Conservation (phyloP, 1,140 invertebrate species). For the Dysdera silvatica region DNA sequence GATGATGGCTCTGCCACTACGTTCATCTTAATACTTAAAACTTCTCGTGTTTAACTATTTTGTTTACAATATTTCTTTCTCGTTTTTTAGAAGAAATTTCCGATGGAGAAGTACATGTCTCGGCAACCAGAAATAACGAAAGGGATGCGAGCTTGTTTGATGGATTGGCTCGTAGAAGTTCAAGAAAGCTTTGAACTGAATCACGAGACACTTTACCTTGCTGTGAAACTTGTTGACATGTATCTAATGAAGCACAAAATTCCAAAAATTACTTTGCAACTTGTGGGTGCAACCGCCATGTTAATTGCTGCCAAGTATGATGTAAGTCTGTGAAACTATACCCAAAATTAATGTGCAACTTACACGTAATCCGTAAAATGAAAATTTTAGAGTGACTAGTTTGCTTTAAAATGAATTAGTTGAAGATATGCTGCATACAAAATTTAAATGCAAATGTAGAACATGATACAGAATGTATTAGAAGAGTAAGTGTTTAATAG, state of each 20-base stretch:
- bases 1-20: too few species aligned
- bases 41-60: not conserved
- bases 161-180: slow-evolving; percentile 98
- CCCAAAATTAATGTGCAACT: too few species aligned
- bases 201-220: slow-evolving; percentile 94
- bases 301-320: slow-evolving; percentile 96
- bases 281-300: slow-evolving; percentile 80
- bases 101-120: slow-evolving; percentile 70
- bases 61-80: not conserved
- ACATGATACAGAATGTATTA: too few species aligned
- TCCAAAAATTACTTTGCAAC: slow-evolving; percentile 68
- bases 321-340: slow-evolving; percentile 61
- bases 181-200: slow-evolving; percentile 94
- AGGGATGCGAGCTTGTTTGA: slow-evolving; percentile 81
- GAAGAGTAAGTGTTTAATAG: too few species aligned
- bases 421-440: too few species aligned
- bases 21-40: too few species aligned
- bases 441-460: too few species aligned
- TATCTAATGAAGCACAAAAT: slow-evolving; percentile 64
- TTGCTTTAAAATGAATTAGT: too few species aligned
- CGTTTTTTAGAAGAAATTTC: slow-evolving; percentile 52
- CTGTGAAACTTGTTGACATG: slow-evolving; percentile 88
- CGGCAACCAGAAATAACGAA: slow-evolving; percentile 62
- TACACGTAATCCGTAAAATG: too few species aligned
- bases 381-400: too few species aligned